Evolutionary conservation across 1,140 invertebrate genomes (phyloP).

Genomic region (Lepidurus packardi): DNA sequence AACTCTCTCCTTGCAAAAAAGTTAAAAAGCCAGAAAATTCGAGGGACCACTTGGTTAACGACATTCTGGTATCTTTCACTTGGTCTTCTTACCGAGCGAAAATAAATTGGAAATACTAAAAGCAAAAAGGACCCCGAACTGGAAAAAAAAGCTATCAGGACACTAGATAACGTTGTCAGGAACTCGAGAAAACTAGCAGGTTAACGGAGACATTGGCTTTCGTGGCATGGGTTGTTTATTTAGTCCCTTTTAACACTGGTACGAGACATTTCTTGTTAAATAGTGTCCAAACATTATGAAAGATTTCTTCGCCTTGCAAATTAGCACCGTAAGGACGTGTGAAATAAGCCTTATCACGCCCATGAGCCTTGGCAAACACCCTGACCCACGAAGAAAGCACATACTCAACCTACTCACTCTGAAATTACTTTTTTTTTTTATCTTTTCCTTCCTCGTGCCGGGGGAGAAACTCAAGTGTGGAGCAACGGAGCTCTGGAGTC

Average conservation of each 20-base stretch:
- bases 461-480: background rate
- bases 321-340: background rate
- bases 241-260: background rate
- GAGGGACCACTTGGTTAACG: too few relatives aligned
- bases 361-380: background rate
- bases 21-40: too few relatives aligned
- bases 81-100: too few relatives aligned
- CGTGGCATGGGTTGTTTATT: background rate
- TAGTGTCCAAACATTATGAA: constrained; percentile 6
- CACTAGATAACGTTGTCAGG: too few relatives aligned
- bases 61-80: too few relatives aligned
- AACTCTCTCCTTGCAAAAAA: background rate
- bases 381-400: background rate
- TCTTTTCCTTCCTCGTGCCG: background rate
- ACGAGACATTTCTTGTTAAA: background rate
- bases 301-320: background rate
- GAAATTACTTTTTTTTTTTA: too few relatives aligned
- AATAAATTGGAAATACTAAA: too few relatives aligned
- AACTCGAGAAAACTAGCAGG: too few relatives aligned
- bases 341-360: constrained; percentile 6
- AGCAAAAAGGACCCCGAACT: too few relatives aligned
- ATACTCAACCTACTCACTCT: constrained; percentile 2
- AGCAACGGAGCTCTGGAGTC: background rate
- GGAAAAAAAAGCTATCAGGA: too few relatives aligned
- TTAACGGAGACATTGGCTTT: too few relatives aligned